These are phyloP conservation scores for Dendropsophus ebraccatus DNA, from an alignment of 2,113 vertebrate species.

Conservation along the genomic window DNA sequence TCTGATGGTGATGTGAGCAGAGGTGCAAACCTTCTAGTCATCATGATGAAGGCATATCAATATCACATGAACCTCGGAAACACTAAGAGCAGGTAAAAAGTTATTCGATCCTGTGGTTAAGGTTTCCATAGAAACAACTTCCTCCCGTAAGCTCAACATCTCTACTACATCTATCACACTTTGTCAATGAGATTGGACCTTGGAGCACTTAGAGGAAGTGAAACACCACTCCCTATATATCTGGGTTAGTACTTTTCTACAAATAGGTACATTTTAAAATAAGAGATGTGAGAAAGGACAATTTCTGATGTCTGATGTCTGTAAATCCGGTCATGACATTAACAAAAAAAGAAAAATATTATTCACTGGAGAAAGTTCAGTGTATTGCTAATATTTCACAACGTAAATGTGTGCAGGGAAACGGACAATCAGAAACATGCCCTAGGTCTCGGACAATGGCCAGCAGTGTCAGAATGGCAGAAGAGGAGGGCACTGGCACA, in stretches of 20 bases:
- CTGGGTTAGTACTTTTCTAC: conserved; percentile 7
- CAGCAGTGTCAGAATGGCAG: too few species aligned
- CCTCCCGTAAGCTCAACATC: conserved; percentile 46
- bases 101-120: conserved; percentile 62
- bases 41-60: conserved; percentile 39
- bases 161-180: conserved; percentile 60
- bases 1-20: conserved; percentile 48
- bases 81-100: conserved; percentile 61
- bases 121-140: conserved; percentile 66
- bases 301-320: conserved; percentile 19
- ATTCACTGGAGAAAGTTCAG: not conserved
- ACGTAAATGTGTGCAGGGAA: too few species aligned
- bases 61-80: conserved; percentile 39
- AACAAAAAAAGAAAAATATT: not conserved
- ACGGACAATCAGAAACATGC: too few species aligned
- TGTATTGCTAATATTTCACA: not conserved
- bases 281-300: conserved; percentile 13
- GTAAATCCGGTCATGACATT: not conserved
- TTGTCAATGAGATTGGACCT: conserved; percentile 63
- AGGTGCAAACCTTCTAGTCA: conserved; percentile 7
- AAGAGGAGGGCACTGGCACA: too few species aligned
- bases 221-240: not conserved
- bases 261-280: conserved; percentile 33
- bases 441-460: too few species aligned
- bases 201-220: conserved; percentile 48